Conservation (phyloP, 1,140 invertebrate species). For the Eupeodes corollae region DNA sequence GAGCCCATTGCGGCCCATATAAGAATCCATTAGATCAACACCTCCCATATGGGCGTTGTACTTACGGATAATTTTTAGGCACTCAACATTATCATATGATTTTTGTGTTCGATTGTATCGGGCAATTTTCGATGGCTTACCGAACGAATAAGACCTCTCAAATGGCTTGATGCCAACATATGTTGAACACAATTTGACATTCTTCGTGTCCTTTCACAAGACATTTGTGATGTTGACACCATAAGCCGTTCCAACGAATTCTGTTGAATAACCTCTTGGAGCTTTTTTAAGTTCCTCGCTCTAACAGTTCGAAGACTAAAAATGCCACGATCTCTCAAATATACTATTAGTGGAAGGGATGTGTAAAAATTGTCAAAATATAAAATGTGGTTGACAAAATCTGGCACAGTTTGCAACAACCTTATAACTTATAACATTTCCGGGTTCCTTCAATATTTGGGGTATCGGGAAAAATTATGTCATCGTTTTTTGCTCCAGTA, state of each 20-base stretch:
- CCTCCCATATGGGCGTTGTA: slow-evolving; percentile 1
- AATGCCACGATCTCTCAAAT: neutral
- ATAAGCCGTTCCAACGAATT: neutral
- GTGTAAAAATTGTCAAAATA: no score
- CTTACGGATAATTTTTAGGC: neutral
- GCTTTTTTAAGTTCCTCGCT: no score
- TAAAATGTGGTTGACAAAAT: neutral
- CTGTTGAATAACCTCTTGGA: neutral
- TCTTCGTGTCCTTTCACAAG: no score
- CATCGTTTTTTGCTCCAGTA: no score
- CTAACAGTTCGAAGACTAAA: no score
- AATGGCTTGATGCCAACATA: no score
- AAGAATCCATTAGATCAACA: slow-evolving; percentile 2
- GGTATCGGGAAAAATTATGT: no score
- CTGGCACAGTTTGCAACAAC: neutral
- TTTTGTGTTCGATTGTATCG: slow-evolving; percentile 1
- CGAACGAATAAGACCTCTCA: no score
- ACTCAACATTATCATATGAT: neutral
- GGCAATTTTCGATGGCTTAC: neutral
- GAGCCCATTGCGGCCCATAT: neutral
- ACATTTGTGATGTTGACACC: slow-evolving; percentile 1
- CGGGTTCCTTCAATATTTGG: no score
- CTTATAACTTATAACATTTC: no score
- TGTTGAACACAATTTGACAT: no score
- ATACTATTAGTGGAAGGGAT: neutral